These are phyloP conservation scores for Ceratitis capitata DNA, from an alignment of 1,140 invertebrate genomes.

Conservation along the genomic window DNA sequence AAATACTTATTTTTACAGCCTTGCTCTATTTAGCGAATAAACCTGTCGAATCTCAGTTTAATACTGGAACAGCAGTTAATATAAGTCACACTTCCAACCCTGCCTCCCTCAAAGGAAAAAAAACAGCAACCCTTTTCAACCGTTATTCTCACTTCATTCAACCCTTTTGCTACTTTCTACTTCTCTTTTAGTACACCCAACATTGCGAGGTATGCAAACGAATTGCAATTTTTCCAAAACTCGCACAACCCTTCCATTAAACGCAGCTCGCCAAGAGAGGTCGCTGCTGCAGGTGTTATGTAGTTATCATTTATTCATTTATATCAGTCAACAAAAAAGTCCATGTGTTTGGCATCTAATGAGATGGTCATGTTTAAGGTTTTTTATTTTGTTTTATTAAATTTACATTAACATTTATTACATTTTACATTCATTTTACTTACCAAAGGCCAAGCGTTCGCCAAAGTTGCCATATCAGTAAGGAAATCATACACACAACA, in stretches of 20 bases:
- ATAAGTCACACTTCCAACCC: neutral
- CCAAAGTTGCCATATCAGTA: neutral
- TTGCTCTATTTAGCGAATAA: neutral
- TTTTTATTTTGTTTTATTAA: neutral
- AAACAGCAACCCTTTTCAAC: constrained; percentile 2
- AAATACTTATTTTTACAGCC: no score
- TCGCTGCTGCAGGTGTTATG: neutral
- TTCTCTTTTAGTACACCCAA: neutral
- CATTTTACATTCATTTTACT: neutral
- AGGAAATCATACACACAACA: no score
- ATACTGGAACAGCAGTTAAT: neutral
- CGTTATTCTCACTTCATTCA: neutral
- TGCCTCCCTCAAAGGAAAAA: neutral
- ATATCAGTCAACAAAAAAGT: neutral
- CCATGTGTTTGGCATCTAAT: no score
- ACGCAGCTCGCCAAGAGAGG: neutral
- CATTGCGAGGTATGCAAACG: neutral
- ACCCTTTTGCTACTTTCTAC: neutral
- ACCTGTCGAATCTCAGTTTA: neutral
- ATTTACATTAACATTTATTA: neutral
- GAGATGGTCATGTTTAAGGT: neutral
- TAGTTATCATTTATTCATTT: no score
- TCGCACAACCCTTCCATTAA: neutral
- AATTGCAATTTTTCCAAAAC: neutral
- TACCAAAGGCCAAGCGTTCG: neutral